Evolutionary conservation across 2,888 invertebrate species (phyloP).

Genomic region (Meliscaeva auricollis): DNA sequence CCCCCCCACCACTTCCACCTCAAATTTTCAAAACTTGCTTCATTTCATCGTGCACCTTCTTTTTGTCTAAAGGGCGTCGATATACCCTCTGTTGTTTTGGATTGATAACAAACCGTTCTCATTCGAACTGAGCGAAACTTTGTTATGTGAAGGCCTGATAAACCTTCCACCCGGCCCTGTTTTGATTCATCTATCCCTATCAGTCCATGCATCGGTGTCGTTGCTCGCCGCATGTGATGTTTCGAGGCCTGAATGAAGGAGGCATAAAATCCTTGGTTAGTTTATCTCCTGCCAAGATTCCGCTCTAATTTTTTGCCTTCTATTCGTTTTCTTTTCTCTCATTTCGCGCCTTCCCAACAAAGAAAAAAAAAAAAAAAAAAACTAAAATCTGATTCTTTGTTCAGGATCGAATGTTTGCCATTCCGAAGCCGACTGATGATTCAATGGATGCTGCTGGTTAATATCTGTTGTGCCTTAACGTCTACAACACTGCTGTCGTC

Average conservation of each 20-base stretch:
- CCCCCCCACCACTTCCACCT: no score
- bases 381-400: constrained; percentile 30
- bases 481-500: constrained; percentile 31
- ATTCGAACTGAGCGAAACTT: no score
- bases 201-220: not conserved
- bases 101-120: no score
- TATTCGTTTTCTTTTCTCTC: constrained; percentile 2
- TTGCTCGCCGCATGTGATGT: constrained; percentile 5
- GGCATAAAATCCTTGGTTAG: constrained; percentile 48
- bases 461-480: constrained; percentile 29
- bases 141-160: no score
- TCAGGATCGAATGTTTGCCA: constrained; percentile 15
- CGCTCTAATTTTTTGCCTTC: constrained; percentile 67
- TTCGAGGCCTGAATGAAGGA: constrained; percentile 6
- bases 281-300: constrained; percentile 67
- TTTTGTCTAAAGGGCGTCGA: no score
- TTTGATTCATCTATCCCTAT: constrained; percentile 7
- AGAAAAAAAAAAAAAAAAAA: not conserved
- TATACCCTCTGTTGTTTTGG: no score
- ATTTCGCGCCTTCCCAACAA: not conserved
- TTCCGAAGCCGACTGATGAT: not conserved
- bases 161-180: not conserved
- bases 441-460: constrained; percentile 7
- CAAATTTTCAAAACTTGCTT: no score
- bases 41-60: no score